Base-by-base conservation (phyloP, 2,888 invertebrate species). In the Dolichomitus sp. region DNA sequence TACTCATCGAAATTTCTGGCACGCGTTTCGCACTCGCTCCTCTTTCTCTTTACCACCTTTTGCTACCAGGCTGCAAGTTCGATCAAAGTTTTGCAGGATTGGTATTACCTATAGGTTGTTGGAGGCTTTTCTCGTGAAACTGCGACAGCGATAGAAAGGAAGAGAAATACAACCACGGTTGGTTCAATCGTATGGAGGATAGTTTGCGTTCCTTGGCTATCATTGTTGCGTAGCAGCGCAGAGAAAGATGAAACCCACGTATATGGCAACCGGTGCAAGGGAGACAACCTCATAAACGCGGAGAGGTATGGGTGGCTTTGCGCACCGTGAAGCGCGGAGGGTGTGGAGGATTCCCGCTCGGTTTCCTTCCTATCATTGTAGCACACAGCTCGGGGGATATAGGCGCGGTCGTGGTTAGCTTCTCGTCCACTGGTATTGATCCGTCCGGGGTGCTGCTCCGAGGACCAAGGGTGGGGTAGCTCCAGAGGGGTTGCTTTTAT, bases 361-460 rank as follows among this genome's bases (percentile, higher is more conserved):
- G 75, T 79, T 75, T 77, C 73, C 82, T 42, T 52, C 63, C 65
- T 70, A 66, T 79, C 75, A 82, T 82, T 75, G 78, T 79, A 81
- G 78, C 76, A 75, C 72, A 72, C 80, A 68, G 45, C 61, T 19
- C 45, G 66, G 30, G 80, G 80, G 84, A 84, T 80, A 80, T 80
- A 80, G 85, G 83, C 86, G 87, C 88, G 90, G 89, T 87, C 84
- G 88, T 83, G 84, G 85, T 76, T 82, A 54, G 57, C 54, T 78
- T 84, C 65, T 80, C 63, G 83, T 68, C 80, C 82, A 77, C 70
- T 78, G 84, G 87, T 92, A 93, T 93, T 93, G 92, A 92, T 92
- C 92, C 88, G 83, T 77, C 87, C 86, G 85, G 85, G 85, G 76
- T 77, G 74, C 59, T 59, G 59, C 33, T 59, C 14, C n/a, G 4